Base-by-base conservation (phyloP, 2,888 invertebrate species). In the Eustalomyia histrio region DNA sequence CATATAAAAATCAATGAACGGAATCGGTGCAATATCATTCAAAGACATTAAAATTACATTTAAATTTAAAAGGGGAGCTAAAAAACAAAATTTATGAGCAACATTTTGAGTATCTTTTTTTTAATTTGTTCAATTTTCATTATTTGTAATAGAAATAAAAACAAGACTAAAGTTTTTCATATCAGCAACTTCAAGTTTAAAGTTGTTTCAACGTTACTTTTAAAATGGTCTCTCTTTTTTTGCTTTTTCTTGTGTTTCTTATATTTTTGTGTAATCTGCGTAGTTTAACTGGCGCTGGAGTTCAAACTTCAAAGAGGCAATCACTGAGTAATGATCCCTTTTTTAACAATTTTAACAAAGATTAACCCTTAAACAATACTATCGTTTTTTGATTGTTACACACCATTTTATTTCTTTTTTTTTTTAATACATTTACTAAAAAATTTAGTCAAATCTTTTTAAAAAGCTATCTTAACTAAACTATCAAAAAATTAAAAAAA, bases 241-340 rank as follows among this genome's bases (percentile, higher is more conserved):
- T 83, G 82, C 80, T 80, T 82, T 82, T 83, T 80, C 69, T 82
- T 80, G 85, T 87, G 79, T 86, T 87, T 74, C 71, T 53, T 78
- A 61, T 82, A 71, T 80, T 87, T 74, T 67, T 53, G 79, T 81
- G 71, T 78, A 75, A 83, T 29, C 3, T 80, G 80, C 82, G 82
- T 80, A 85, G 85, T 85, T 83, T 84, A 85, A 85, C 84, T 85
- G 97, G 97, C 96, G 96, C 94, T 95, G 96, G 95, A 97, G 97
- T 94, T 94, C 96, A 93, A 95, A 97, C 96, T 97, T 97, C 97
- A 96, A 95, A 95, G 96, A 97, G 94, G 96, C 96, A 93, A 95
- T 97, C 93, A 95, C 95, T 93, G 94, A 91, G 91, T 91, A 91
- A 91, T 90, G 82, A 85, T 80, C 80, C 74, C 75, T 81, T 83